phyloP scores from a whole-genome alignment of 2,797 vertebrate species.

The Pteropus rufus region DNA sequence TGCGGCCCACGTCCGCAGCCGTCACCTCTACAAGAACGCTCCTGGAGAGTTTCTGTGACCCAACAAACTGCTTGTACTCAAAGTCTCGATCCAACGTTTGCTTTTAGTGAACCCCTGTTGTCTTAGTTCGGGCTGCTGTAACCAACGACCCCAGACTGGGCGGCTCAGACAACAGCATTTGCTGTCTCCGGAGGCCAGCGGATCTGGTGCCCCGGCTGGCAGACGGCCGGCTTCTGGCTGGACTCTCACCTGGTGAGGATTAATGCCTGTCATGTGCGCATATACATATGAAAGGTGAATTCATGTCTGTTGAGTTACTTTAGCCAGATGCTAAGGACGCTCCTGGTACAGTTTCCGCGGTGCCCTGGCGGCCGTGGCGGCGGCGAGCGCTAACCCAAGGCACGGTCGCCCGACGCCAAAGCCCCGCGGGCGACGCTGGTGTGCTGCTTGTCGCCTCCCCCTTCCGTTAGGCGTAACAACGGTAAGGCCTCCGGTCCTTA shows the following conservation, averaged over 20 bases:
- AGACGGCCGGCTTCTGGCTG: neutral
- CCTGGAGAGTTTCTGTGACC: neutral
- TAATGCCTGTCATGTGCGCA: neutral
- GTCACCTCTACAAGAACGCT: neutral
- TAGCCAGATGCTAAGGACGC: neutral
- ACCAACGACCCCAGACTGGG: too few relatives aligned
- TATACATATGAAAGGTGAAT: neutral
- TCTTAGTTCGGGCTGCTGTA: neutral
- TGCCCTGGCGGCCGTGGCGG: neutral
- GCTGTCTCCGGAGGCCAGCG: neutral
- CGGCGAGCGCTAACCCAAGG: neutral
- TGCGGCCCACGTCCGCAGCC: neutral
- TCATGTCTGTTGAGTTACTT: neutral
- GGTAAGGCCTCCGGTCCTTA: neutral
- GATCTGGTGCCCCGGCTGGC: neutral
- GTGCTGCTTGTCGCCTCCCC: neutral
- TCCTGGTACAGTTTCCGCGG: neutral
- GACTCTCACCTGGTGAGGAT: neutral
- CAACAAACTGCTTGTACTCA: neutral
- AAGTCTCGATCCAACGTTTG: neutral
- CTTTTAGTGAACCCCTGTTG: neutral
- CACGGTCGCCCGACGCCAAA: neutral
- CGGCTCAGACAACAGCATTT: neutral
- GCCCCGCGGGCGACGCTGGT: rapidly evolving
- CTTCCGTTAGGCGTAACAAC: neutral